Evolutionary conservation across 2,888 invertebrate species (phyloP).

Genomic region (Tetranychus piercei): DNA sequence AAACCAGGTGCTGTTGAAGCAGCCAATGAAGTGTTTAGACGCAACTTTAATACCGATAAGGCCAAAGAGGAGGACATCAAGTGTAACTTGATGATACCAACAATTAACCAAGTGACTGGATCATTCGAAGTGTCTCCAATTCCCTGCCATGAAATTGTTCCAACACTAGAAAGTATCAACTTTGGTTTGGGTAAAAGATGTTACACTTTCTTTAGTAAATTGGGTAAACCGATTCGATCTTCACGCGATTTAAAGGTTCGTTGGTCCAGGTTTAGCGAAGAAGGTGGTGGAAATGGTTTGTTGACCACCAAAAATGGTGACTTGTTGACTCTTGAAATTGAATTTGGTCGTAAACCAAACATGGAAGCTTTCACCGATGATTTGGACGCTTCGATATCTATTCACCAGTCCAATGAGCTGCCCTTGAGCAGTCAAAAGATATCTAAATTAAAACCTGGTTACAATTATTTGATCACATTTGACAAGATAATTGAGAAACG

Average conservation of each 20-base stretch:
- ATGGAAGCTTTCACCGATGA: not conserved
- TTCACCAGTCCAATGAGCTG: conserved; percentile 6
- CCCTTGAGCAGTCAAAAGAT: conserved; percentile 3
- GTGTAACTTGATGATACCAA: conserved; percentile 10
- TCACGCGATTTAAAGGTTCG: not conserved
- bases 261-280: no score
- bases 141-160: conserved; percentile 5
- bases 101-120: not conserved
- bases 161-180: conserved; percentile 7
- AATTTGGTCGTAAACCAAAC: not conserved
- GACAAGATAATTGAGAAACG: conserved; percentile 12
- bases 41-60: not conserved
- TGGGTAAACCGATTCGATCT: not conserved
- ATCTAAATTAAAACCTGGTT: conserved; percentile 7
- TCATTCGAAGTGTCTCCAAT: not conserved
- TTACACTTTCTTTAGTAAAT: conserved; percentile 13
- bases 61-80: not conserved
- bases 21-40: conserved; percentile 6
- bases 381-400: not conserved
- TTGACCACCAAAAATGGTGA: conserved; percentile 6
- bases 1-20: not conserved
- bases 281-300: not conserved
- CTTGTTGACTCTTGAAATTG: conserved; percentile 3
- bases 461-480: conserved; percentile 10
- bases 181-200: conserved; percentile 12